phyloP scores from a whole-genome alignment of 2,888 invertebrate species.

The Coelinius sp. region DNA sequence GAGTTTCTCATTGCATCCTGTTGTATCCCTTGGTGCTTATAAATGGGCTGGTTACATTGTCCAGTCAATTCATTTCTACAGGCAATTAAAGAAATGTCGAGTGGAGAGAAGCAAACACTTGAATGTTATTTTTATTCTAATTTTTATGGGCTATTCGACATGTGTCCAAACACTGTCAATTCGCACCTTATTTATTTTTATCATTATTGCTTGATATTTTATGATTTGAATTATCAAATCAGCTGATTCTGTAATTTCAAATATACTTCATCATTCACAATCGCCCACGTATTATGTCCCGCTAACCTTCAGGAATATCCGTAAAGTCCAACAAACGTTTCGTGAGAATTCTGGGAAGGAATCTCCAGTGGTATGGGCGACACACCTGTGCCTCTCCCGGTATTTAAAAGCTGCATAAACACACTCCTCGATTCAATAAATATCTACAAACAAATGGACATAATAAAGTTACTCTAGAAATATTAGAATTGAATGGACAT shows the following conservation, averaged over 20 bases:
- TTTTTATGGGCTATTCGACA: conserved; percentile 25
- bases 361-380: conserved; percentile 28
- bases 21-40: conserved; percentile 43
- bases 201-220: no score
- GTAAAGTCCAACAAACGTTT: conserved; percentile 21
- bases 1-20: conserved; percentile 46
- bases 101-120: background rate
- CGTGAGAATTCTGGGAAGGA: conserved; percentile 40
- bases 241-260: no score
- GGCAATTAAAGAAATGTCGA: conserved; percentile 3
- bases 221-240: no score
- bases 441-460: background rate
- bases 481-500: background rate
- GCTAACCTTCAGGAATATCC: conserved; percentile 28
- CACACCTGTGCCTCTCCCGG: conserved; percentile 37
- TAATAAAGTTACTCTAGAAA: background rate
- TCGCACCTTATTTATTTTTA: no score
- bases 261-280: conserved; percentile 34
- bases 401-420: conserved; percentile 12
- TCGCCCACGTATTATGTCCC: conserved; percentile 30
- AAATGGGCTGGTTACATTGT: conserved; percentile 41
- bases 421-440: background rate
- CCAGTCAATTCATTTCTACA: conserved; percentile 49
- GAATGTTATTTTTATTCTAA: conserved; percentile 33
- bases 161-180: conserved; percentile 7